These are phyloP conservation scores for Calidris pygmaea DNA, from an alignment of 2,113 vertebrate genomes.

Conservation along the genomic window DNA sequence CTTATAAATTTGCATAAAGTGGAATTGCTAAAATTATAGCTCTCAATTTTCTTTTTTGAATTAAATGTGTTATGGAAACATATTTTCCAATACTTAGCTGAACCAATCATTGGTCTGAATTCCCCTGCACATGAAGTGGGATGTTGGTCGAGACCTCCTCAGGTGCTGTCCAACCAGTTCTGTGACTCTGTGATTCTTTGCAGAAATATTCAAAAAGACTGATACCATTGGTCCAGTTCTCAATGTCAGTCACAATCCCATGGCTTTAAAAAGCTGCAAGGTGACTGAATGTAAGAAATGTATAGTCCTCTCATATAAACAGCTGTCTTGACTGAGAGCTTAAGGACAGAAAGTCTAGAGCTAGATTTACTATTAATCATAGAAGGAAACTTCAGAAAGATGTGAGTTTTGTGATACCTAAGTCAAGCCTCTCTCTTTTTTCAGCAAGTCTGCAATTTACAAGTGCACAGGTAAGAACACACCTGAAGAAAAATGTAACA, in stretches of 20 bases:
- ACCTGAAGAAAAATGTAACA: neutral
- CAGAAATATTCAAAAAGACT: neutral
- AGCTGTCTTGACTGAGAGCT: neutral
- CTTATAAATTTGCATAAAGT: neutral
- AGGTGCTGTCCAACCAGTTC: neutral
- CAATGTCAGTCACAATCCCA: neutral
- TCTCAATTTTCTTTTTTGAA: neutral
- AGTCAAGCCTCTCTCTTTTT: neutral
- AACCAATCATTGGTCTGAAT: neutral
- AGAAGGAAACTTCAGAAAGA: neutral
- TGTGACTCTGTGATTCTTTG: neutral
- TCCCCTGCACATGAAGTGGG: neutral
- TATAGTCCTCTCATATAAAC: neutral
- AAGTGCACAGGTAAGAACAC: neutral
- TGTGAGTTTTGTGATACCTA: neutral
- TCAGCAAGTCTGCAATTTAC: neutral
- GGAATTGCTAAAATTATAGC: neutral
- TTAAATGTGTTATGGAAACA: neutral
- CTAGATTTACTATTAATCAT: neutral
- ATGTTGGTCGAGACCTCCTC: neutral
- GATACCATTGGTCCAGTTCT: neutral
- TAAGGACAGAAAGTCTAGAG: neutral
- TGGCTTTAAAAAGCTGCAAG: neutral
- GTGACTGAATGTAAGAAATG: neutral
- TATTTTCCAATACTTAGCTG: neutral